Evolutionary conservation across 1,140 invertebrate species (phyloP), one percentile per base, ranked within the genome.

Genomic region (Musca domestica): DNA sequence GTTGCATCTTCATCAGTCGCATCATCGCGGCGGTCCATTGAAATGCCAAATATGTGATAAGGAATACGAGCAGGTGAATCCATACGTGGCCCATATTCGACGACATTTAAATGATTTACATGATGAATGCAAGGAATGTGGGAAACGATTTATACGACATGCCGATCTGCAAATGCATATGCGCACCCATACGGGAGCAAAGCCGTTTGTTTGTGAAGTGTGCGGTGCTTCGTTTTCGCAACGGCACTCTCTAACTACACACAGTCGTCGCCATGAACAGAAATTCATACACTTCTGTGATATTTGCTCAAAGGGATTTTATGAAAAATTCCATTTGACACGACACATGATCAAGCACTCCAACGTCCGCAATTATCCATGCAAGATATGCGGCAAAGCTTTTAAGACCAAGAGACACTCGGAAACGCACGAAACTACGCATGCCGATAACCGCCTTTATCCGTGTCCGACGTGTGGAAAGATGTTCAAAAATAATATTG

Each of bases 371-470:
- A 64, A 41, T n/a, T 64, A 64, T 52, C 9, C 27, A 0, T 68
- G 67, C n/a, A 64, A 47, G 3, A 19, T 64, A 10, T 68, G 67
- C 34, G 67, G 46, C 5, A 68, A 68, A 52, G 27, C 56, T 5
- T 68, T 68, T 20, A 61, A 58, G 41, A 41, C 5, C 34, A 41
- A 41, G 10, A 41, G 5, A 10, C 4, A 41, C 10, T 2, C 10
- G 30, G 20, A 7, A n/a, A 23, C 25, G 30, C 64, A 66, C 14
- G 51, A 51, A 30, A 27, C 47, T 19, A 66, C 51, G 14, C 64
- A 66, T 51, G 64, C 25, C 10, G 22, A 23, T 10, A 6, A 2
- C 4, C 48, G 51, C 2, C 25, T 23, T 30, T 51, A 30, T 14
- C 15, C 20, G 5, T 66, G 64, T 34, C 48, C 48, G 23, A 27